Conservation (phyloP, 2,888 invertebrate species). For the Mycalesis mineus region DNA sequence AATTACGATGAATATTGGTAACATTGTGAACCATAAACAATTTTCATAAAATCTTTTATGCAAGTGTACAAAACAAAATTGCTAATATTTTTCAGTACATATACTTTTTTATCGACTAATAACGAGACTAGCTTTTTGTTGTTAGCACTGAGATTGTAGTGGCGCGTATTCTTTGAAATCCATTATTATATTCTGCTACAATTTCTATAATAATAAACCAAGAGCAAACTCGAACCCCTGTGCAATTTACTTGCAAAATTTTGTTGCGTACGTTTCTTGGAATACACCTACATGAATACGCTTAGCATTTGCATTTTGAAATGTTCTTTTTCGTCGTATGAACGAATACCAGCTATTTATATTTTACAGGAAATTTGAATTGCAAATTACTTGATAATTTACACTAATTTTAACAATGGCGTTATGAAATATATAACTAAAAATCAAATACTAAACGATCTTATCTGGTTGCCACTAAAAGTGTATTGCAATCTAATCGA, state of each 20-base stretch:
- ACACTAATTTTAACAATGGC: neutral
- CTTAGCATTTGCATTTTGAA: neutral
- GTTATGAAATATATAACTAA: too few species aligned
- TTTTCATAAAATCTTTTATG: too few species aligned
- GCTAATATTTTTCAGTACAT: too few species aligned
- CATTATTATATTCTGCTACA: neutral
- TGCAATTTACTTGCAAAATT: neutral
- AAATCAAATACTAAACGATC: too few species aligned
- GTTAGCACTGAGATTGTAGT: too few species aligned
- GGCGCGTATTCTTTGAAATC: neutral
- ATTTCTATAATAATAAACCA: neutral
- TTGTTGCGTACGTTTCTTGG: neutral
- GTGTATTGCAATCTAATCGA: too few species aligned
- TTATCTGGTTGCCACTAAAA: too few species aligned
- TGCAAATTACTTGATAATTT: neutral
- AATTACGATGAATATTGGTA: too few species aligned
- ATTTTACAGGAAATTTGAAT: neutral
- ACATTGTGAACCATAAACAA: too few species aligned
- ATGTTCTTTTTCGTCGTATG: neutral
- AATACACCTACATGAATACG: neutral
- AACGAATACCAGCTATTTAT: neutral
- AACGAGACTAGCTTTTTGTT: too few species aligned
- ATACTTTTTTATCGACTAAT: too few species aligned
- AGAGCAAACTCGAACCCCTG: neutral
- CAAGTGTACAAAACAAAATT: too few species aligned